A percentile compares a stretch with the other conserved stretches of the same genome.
phyloP scores from a whole-genome alignment of 2,888 invertebrate species.

The Melikaiella ostensackeni region DNA sequence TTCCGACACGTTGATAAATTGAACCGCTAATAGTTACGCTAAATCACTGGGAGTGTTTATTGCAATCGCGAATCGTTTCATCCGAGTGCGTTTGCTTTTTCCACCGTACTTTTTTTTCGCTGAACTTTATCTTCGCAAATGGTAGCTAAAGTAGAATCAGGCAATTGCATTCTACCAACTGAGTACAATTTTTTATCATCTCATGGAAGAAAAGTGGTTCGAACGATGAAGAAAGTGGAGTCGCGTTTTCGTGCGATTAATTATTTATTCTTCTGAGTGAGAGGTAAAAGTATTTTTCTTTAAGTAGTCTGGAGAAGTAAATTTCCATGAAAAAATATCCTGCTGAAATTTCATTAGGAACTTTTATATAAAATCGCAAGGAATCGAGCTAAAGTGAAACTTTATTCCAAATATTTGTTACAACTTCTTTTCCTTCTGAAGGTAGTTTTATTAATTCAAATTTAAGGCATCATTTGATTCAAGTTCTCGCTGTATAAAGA shows the following conservation, averaged over 20 bases:
- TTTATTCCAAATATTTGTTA: not conserved
- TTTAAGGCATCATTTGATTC: not conserved
- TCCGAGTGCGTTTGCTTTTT: conserved; percentile 20
- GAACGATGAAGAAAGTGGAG: conserved; percentile 34
- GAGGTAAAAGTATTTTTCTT: conserved; percentile 37
- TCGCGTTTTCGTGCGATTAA: conserved; percentile 25
- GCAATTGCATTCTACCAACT: conserved; percentile 27
- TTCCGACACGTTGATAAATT: conserved; percentile 33
- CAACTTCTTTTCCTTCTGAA: not conserved
- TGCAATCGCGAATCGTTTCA: conserved; percentile 29
- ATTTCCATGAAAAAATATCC: conserved; percentile 21
- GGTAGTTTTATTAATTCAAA: not conserved
- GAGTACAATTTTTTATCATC: conserved; percentile 31
- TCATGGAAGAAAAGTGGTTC: conserved; percentile 28
- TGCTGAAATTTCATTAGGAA: conserved; percentile 26
- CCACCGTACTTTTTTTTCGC: not conserved
- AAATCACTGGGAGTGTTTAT: conserved; percentile 38
- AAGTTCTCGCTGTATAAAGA: not conserved
- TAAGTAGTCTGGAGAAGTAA: conserved; percentile 31
- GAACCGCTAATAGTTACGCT: conserved; percentile 31
- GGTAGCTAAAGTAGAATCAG: conserved; percentile 21
- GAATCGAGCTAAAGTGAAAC: not conserved
- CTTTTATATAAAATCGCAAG: conserved; percentile 15
- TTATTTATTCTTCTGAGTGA: conserved; percentile 37
- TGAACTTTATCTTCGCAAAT: conserved; percentile 16